Evolutionary conservation across 2,797 vertebrate genomes (phyloP).

Genomic region (Poeciliopsis turneri): DNA sequence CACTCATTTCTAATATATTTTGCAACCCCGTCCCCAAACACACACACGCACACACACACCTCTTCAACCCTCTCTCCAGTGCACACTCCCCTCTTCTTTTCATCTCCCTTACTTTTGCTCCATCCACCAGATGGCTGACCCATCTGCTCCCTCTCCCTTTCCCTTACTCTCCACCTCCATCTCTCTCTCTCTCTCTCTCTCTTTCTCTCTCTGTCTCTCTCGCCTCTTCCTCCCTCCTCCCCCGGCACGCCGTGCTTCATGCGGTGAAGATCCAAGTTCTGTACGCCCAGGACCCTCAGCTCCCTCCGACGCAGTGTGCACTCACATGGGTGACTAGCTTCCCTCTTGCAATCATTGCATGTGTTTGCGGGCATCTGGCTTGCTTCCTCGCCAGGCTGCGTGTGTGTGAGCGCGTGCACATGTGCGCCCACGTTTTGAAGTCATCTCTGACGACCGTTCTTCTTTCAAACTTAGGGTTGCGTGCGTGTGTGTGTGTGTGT

Average conservation of each 20-base stretch:
- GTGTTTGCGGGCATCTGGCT: slow-evolving; percentile 46
- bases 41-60: slow-evolving; percentile 9
- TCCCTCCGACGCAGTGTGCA: slow-evolving; percentile 28
- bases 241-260: slow-evolving; percentile 65
- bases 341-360: slow-evolving; percentile 39
- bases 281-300: slow-evolving; percentile 56
- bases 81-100: slow-evolving; percentile 71
- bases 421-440: slow-evolving; percentile 39
- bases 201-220: slow-evolving; percentile 7
- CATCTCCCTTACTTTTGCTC: slow-evolving; percentile 76
- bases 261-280: slow-evolving; percentile 71
- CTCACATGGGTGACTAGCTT: slow-evolving; percentile 42
- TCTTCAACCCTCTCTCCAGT: slow-evolving; percentile 44
- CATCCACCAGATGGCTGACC: slow-evolving; percentile 85
- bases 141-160: slow-evolving; percentile 82
- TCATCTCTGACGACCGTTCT: slow-evolving; percentile 42
- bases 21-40: slow-evolving; percentile 11
- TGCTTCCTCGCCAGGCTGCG: slow-evolving; percentile 38
- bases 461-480: slow-evolving; percentile 44
- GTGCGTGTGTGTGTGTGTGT: slow-evolving; percentile 20
- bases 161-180: slow-evolving; percentile 54
- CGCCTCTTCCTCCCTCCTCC: slow-evolving; percentile 21
- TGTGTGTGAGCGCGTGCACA: not conserved
- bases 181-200: not conserved
- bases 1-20: slow-evolving; percentile 32